phyloP scores from a whole-genome alignment of 2,888 invertebrate genomes.

The Apodemia hepburni region DNA sequence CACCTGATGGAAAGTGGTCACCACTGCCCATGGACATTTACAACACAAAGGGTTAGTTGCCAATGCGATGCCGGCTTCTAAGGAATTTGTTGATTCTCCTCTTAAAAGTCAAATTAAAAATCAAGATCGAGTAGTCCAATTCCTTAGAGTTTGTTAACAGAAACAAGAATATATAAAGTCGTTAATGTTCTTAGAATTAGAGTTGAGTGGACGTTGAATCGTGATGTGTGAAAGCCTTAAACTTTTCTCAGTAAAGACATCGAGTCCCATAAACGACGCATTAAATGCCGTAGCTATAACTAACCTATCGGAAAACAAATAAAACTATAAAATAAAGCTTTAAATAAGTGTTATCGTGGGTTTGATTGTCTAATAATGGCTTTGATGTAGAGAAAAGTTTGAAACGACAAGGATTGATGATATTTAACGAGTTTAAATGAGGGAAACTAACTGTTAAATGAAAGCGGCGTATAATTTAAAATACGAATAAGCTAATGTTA shows the following conservation, averaged over 20 bases:
- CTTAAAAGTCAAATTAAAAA: too few relatives aligned
- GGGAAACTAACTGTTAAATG: not conserved
- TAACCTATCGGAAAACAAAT: constrained; percentile 21
- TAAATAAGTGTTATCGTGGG: constrained; percentile 14
- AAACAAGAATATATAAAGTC: too few relatives aligned
- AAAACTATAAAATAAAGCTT: constrained; percentile 16
- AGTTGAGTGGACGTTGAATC: not conserved
- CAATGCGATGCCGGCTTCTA: too few relatives aligned
- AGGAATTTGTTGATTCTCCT: too few relatives aligned
- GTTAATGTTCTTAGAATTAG: not conserved
- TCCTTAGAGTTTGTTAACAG: constrained; percentile 27
- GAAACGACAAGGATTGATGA: not conserved
- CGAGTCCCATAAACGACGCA: constrained; percentile 74
- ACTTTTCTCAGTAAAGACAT: constrained; percentile 47
- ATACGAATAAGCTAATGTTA: not conserved
- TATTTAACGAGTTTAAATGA: constrained; percentile 2
- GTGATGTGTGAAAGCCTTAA: constrained; percentile 47
- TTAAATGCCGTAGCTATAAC: constrained; percentile 48
- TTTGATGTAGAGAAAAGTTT: constrained; percentile 10
- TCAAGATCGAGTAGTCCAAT: constrained; percentile 20
- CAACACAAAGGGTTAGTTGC: too few relatives aligned
- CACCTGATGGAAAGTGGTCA: too few relatives aligned
- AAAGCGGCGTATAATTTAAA: not conserved
- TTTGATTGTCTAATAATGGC: constrained; percentile 15
- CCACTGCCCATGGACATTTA: too few relatives aligned